phyloP scores from a whole-genome alignment of 23 tunicate genomes.

The Botrylloides violaceus region DNA sequence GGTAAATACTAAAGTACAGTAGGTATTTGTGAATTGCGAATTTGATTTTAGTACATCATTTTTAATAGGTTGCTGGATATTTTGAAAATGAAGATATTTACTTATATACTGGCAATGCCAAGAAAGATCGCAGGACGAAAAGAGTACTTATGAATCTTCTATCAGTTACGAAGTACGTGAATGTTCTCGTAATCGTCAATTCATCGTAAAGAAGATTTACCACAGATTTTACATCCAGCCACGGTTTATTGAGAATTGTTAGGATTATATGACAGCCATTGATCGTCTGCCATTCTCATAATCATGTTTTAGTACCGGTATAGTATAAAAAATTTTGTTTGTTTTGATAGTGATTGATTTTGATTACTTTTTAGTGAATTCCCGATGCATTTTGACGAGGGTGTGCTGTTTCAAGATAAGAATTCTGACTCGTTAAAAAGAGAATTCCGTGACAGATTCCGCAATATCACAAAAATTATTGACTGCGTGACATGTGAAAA shows the following conservation, averaged over 20 bases:
- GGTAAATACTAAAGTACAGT: no score
- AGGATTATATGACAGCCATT: no score
- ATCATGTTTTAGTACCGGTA: no score
- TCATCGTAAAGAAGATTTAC: background rate
- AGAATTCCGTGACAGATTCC: slow-evolving; percentile 80
- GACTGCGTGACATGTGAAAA: slow-evolving; percentile 98
- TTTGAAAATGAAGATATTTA: slow-evolving; percentile 33
- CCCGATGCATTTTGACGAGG: slow-evolving; percentile 98
- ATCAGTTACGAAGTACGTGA: slow-evolving; percentile 41
- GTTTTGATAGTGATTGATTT: background rate
- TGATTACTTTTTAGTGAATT: slow-evolving; percentile 35
- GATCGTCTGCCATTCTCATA: no score
- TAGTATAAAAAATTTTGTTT: background rate
- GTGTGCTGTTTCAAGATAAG: slow-evolving; percentile 69
- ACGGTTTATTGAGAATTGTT: no score
- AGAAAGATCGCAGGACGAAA: slow-evolving; percentile 53
- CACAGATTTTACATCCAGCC: background rate
- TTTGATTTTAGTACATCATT: no score
- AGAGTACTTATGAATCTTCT: slow-evolving; percentile 34
- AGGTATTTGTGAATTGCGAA: no score
- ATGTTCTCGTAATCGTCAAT: background rate
- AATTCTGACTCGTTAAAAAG: slow-evolving; percentile 37
- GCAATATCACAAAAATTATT: slow-evolving; percentile 83
- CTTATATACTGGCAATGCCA: slow-evolving; percentile 61
- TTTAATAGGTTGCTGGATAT: slow-evolving; percentile 65